These are phyloP conservation scores for Neomicropteryx cornuta DNA, from an alignment of 1,140 invertebrate genomes.

Conservation along the genomic window DNA sequence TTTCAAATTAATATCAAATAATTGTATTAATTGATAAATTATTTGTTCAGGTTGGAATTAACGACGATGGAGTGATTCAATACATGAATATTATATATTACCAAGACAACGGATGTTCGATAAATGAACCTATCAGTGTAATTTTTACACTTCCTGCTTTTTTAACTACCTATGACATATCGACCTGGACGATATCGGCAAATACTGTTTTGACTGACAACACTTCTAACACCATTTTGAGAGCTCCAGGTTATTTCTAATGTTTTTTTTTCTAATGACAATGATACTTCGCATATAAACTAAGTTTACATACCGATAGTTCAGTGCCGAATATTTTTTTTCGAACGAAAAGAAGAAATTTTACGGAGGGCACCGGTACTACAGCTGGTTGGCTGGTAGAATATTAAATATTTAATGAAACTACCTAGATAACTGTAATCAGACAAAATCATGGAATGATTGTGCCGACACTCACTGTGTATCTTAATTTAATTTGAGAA, in stretches of 20 bases:
- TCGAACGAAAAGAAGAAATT: background rate
- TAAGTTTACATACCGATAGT: slow-evolving; percentile 13
- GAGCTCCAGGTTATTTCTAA: slow-evolving; percentile 47
- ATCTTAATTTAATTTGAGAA: too few relatives aligned
- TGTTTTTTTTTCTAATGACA: background rate
- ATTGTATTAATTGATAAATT: slow-evolving; percentile 9
- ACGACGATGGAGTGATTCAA: slow-evolving; percentile 54
- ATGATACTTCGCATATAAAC: slow-evolving; percentile 30
- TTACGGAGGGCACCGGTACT: background rate
- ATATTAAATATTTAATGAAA: background rate
- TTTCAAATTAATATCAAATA: background rate
- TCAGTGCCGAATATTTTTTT: background rate
- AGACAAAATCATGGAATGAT: background rate
- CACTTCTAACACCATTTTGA: slow-evolving; percentile 50
- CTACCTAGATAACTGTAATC: background rate
- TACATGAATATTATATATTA: slow-evolving; percentile 50
- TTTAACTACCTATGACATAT: slow-evolving; percentile 43
- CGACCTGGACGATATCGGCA: slow-evolving; percentile 27
- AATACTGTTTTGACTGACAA: slow-evolving; percentile 50
- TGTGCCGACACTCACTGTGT: too few relatives aligned
- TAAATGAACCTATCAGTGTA: slow-evolving; percentile 43
- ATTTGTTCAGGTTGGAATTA: slow-evolving; percentile 48
- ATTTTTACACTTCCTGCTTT: slow-evolving; percentile 49
- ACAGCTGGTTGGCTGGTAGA: background rate
- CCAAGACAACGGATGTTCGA: slow-evolving; percentile 47